Conservation (phyloP, 2,888 invertebrate genomes). For the Crepidodera aurea region DNA sequence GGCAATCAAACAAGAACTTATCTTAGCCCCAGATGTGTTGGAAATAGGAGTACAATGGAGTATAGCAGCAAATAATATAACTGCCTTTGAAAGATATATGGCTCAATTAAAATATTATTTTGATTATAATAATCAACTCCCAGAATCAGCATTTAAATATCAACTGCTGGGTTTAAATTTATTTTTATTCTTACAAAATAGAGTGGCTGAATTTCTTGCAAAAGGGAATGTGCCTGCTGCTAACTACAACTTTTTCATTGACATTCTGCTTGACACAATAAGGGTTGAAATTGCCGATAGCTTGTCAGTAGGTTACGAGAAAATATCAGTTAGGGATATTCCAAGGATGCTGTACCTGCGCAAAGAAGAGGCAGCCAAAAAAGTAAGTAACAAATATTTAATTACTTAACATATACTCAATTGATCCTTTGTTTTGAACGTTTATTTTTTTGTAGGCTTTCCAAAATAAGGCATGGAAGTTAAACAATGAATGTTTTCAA, state of each 20-base stretch:
- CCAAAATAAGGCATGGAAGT: constrained; percentile 81
- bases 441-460: constrained; percentile 32
- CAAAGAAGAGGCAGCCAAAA: constrained; percentile 77
- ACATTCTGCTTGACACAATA: constrained; percentile 93
- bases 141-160: constrained; percentile 93
- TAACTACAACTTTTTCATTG: constrained; percentile 96
- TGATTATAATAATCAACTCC: constrained; percentile 82
- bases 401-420: no score
- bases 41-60: constrained; percentile 98
- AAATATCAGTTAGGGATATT: constrained; percentile 86
- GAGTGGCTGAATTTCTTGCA: constrained; percentile 95
- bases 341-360: constrained; percentile 87
- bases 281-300: constrained; percentile 96
- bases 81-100: constrained; percentile 96
- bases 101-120: constrained; percentile 97
- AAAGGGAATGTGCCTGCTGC: constrained; percentile 96
- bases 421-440: no score
- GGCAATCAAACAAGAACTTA: constrained; percentile 79
- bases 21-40: constrained; percentile 88
- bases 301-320: constrained; percentile 95
- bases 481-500: constrained; percentile 80
- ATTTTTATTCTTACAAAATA: constrained; percentile 92
- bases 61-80: constrained; percentile 90
- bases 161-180: constrained; percentile 94
- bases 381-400: constrained; percentile 66